Conservation (phyloP, 2,113 vertebrate genomes). For the Alexandromys fortis region DNA sequence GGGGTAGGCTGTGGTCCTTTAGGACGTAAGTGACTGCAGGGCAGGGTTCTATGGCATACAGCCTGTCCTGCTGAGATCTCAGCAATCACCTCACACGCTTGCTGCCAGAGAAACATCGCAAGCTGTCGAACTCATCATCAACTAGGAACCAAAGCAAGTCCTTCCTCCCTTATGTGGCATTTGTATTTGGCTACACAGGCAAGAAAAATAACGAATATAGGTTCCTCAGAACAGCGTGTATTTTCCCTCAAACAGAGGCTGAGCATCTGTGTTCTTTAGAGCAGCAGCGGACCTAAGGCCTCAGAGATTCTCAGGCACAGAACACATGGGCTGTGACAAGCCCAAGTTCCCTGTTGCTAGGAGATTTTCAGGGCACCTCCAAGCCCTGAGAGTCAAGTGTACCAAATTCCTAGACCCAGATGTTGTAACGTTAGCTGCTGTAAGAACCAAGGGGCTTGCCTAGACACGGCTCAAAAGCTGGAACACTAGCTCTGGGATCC, state of each 20-base stretch:
- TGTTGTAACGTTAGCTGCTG: background rate
- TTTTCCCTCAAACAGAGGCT: background rate
- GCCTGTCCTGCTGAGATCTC: background rate
- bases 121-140: background rate
- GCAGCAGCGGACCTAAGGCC: background rate
- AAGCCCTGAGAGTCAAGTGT: background rate
- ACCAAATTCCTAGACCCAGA: background rate
- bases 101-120: background rate
- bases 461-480: background rate
- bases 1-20: background rate
- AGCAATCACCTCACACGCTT: background rate
- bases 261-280: background rate
- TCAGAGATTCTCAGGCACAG: background rate
- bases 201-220: background rate
- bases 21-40: background rate
- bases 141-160: background rate
- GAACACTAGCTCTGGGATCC: too few species aligned
- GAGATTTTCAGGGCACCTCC: background rate
- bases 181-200: background rate
- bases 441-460: background rate
- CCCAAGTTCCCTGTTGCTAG: too few species aligned
- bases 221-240: background rate
- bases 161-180: background rate
- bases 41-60: background rate
- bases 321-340: too few species aligned